Percentiles rank a stretch among this genome's conserved stretches.
These are phyloP conservation scores for Corydoras maculifer DNA, from an alignment of 2,113 vertebrate species.

Conservation along the genomic window DNA sequence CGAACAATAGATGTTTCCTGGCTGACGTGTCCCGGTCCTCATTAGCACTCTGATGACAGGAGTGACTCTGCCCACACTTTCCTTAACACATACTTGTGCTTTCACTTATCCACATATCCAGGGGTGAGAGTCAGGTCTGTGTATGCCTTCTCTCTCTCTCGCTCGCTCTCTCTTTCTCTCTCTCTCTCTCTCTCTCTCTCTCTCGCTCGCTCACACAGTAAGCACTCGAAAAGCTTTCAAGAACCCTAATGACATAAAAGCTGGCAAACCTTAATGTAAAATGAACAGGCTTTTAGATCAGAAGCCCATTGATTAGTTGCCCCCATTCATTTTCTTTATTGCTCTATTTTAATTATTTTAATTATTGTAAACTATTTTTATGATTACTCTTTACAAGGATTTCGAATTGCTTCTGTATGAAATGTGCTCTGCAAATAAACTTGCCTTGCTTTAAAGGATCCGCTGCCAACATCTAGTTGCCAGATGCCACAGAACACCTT, in stretches of 20 bases:
- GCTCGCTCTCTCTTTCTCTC: background rate
- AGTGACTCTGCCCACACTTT: slow-evolving; percentile 56
- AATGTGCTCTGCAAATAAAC: too few relatives aligned
- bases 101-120: slow-evolving; percentile 19
- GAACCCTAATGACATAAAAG: slow-evolving; percentile 2
- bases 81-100: slow-evolving; percentile 39
- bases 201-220: background rate
- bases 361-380: too few relatives aligned
- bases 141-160: slow-evolving; percentile 11
- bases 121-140: slow-evolving; percentile 27
- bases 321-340: too few relatives aligned
- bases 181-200: background rate
- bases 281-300: too few relatives aligned
- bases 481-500: too few relatives aligned
- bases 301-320: too few relatives aligned
- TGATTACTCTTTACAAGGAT: too few relatives aligned
- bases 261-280: background rate
- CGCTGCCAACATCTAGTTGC: too few relatives aligned
- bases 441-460: too few relatives aligned
- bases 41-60: slow-evolving; percentile 64
- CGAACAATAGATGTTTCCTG: slow-evolving; percentile 62
- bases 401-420: too few relatives aligned
- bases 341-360: too few relatives aligned
- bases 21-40: slow-evolving; percentile 55
- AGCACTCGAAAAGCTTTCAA: slow-evolving; percentile 21